Evolutionary conservation across 2,888 invertebrate genomes (phyloP).

Genomic region (Lithosia quadra): DNA sequence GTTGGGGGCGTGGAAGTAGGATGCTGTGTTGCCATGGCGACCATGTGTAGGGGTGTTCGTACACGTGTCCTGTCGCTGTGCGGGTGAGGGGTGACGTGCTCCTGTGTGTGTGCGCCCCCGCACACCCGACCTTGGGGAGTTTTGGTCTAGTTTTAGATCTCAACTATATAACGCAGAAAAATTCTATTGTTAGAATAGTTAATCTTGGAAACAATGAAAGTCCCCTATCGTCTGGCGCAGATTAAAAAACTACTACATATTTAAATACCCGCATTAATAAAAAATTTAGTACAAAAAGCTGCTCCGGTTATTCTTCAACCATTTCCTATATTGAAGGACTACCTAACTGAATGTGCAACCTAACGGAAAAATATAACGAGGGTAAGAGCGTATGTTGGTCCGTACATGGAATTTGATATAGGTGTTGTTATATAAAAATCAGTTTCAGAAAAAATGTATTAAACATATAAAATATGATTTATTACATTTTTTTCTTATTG

Average conservation of each 20-base stretch:
- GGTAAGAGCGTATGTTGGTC: slow-evolving; percentile 34
- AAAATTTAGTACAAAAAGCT: not conserved
- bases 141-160: slow-evolving; percentile 75
- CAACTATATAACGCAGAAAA: slow-evolving; percentile 27
- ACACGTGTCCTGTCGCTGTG: slow-evolving; percentile 69
- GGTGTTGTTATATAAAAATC: not conserved
- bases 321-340: slow-evolving; percentile 5
- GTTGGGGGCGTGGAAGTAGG: slow-evolving; percentile 87
- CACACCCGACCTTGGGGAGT: slow-evolving; percentile 79
- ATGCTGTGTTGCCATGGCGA: slow-evolving; percentile 88
- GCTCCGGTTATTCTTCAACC: not conserved
- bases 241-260: slow-evolving; percentile 11
- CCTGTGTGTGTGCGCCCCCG: slow-evolving; percentile 58
- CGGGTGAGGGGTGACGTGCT: slow-evolving; percentile 66
- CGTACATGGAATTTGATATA: slow-evolving; percentile 7
- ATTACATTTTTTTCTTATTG: slow-evolving; percentile 1
- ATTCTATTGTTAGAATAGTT: slow-evolving; percentile 30
- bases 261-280: not conserved
- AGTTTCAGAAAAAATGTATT: not conserved
- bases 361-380: slow-evolving; percentile 79
- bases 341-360: slow-evolving; percentile 70
- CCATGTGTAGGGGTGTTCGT: slow-evolving; percentile 81
- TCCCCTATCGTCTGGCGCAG: slow-evolving; percentile 8
- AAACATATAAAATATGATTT: not conserved
- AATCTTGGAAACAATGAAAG: slow-evolving; percentile 1